Percentiles rank a stretch among this genome's conserved stretches.
Conservation (phyloP, 2,797 vertebrate species). For the Nyctibius grandis region DNA sequence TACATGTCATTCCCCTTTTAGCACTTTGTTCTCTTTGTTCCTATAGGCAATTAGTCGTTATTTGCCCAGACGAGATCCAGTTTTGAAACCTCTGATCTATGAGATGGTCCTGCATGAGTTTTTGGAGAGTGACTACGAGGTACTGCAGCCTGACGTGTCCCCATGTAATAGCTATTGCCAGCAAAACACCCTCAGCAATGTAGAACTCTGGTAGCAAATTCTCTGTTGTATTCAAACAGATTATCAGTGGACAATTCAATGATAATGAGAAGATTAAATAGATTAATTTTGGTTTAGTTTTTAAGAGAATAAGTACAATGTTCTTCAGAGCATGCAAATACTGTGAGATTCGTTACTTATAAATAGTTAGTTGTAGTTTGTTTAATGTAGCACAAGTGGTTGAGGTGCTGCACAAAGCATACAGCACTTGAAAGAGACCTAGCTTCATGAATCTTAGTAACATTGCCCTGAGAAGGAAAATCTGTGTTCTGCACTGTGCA, state of each 20-base stretch:
- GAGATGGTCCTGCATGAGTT: conserved; percentile 99
- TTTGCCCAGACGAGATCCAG: conserved; percentile 91
- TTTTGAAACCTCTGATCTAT: conserved; percentile 94
- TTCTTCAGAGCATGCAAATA: not conserved
- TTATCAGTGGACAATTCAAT: not conserved
- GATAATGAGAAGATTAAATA: not conserved
- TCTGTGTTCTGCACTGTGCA: not conserved
- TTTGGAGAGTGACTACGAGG: conserved; percentile 96
- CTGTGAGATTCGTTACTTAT: not conserved
- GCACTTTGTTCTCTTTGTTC: not conserved
- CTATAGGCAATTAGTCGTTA: conserved; percentile 93
- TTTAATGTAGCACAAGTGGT: not conserved
- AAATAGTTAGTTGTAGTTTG: not conserved
- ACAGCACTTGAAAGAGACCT: not conserved
- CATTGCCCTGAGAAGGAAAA: not conserved
- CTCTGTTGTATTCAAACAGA: not conserved
- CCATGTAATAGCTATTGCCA: not conserved
- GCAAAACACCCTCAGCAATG: not conserved
- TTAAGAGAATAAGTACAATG: not conserved
- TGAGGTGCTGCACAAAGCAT: not conserved
- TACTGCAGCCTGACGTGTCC: conserved; percentile 37
- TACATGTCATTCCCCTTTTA: not conserved
- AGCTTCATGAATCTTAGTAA: conserved; percentile 1
- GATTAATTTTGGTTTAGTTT: not conserved
- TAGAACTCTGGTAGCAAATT: not conserved